Percentiles rank a stretch among this genome's conserved stretches.
Evolutionary conservation across 2,797 vertebrate species (phyloP).

Genomic region (Xenentodon cancila): DNA sequence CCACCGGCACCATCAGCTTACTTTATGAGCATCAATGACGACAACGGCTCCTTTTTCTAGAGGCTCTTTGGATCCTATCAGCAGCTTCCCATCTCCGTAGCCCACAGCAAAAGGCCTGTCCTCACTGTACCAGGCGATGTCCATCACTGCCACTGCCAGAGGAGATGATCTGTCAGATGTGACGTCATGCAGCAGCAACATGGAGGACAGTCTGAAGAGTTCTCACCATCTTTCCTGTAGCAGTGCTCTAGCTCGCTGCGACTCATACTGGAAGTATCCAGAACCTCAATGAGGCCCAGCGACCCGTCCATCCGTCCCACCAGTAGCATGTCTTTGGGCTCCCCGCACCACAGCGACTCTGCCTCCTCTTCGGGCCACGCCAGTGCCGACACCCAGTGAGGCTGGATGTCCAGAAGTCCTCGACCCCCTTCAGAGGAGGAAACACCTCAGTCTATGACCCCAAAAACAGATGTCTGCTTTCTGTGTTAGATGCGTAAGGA

Average conservation of each 20-base stretch:
- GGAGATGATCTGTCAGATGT: not conserved
- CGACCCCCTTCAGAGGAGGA: slow-evolving; percentile 85
- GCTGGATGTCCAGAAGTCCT: slow-evolving; percentile 91
- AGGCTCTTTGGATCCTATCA: slow-evolving; percentile 90
- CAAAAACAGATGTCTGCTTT: not conserved
- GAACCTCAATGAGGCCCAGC: slow-evolving; percentile 92
- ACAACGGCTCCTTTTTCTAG: slow-evolving; percentile 90
- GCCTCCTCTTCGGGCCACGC: slow-evolving; percentile 91
- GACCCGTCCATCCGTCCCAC: slow-evolving; percentile 96
- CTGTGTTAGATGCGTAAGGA: not conserved
- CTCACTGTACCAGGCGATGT: slow-evolving; percentile 94
- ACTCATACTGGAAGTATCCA: slow-evolving; percentile 88
- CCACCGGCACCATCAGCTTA: slow-evolving; percentile 39
- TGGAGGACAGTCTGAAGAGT: too few species aligned
- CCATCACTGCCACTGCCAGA: slow-evolving; percentile 81
- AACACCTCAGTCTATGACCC: not conserved
- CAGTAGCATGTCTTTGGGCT: slow-evolving; percentile 88
- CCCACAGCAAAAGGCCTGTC: slow-evolving; percentile 94
- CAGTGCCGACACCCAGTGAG: slow-evolving; percentile 95
- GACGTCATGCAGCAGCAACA: not conserved
- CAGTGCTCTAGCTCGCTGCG: slow-evolving; percentile 93
- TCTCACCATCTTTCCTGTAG: slow-evolving; percentile 92
- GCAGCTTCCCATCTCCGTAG: slow-evolving; percentile 93
- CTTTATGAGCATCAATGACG: slow-evolving; percentile 96
- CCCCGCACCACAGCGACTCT: slow-evolving; percentile 84